phyloP scores from a whole-genome alignment of 2,797 vertebrate genomes.

The Peromyscus nudipes region DNA sequence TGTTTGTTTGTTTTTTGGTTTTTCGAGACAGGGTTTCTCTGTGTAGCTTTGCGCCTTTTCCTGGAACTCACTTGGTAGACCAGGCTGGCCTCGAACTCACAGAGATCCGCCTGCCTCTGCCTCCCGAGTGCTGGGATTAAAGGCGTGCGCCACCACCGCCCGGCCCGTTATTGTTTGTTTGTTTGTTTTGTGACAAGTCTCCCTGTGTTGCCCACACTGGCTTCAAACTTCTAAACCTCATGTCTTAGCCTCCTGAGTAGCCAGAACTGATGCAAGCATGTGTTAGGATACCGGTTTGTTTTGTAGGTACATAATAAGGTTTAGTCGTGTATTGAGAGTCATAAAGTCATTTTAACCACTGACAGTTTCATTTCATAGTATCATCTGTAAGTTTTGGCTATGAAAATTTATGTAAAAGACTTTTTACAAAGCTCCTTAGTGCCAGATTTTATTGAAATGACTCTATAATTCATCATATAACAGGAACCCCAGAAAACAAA shows the following conservation, averaged over 20 bases:
- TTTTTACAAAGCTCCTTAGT: background rate
- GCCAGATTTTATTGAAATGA: slow-evolving; percentile 8
- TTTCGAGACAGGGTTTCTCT: no score
- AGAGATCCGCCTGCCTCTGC: no score
- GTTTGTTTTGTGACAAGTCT: background rate
- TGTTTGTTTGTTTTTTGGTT: no score
- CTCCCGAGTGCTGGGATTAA: no score
- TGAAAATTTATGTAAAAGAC: background rate
- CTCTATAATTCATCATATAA: background rate
- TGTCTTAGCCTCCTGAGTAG: background rate
- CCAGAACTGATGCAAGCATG: background rate
- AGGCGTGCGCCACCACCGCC: no score
- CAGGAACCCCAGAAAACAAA: background rate
- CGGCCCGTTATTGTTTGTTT: no score
- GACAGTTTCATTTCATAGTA: background rate
- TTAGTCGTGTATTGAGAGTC: background rate
- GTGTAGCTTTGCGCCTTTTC: no score
- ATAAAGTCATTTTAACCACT: slow-evolving; percentile 24
- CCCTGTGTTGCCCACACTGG: background rate
- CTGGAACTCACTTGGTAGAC: no score
- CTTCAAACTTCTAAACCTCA: background rate
- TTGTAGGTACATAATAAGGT: background rate
- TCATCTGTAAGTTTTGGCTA: background rate
- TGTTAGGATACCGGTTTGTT: background rate
- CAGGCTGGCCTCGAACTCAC: no score